A percentile compares a stretch with the other conserved stretches of the same genome.
phyloP scores from a whole-genome alignment of 2,888 invertebrate genomes.

The Scrobipalpa costella region DNA sequence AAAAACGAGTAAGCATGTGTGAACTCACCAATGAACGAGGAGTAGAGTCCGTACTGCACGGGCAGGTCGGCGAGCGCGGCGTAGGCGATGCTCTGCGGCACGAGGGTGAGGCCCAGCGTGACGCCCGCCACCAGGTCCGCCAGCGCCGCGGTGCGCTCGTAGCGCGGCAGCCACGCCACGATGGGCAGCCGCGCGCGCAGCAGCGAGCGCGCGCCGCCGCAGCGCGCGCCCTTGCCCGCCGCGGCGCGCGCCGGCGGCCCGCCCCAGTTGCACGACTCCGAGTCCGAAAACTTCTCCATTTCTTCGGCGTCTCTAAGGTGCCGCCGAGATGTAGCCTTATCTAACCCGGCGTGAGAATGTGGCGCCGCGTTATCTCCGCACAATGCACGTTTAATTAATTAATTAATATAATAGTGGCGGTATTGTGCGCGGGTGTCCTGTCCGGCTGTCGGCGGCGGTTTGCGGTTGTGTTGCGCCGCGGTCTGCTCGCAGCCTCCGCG shows the following conservation, averaged over 20 bases:
- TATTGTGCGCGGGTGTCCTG: not conserved
- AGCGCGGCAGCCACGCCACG: conserved; percentile 85
- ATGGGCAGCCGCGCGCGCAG: conserved; percentile 70
- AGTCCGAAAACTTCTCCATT: not conserved
- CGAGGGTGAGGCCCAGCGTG: conserved; percentile 94
- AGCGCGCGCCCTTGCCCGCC: not conserved
- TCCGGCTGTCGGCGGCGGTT: not conserved
- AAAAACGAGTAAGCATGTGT: not conserved
- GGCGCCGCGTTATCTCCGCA: not conserved
- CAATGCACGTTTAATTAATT: conserved; percentile 5
- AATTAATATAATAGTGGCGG: not conserved
- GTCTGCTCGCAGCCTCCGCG: not conserved
- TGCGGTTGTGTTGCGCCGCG: not conserved
- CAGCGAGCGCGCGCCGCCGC: conserved; percentile 19
- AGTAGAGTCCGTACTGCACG: conserved; percentile 95
- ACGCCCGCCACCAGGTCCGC: conserved; percentile 94
- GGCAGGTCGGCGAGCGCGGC: conserved; percentile 91
- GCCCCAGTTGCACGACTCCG: not conserved
- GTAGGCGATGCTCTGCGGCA: conserved; percentile 96
- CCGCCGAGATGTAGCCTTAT: no score
- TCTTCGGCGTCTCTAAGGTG: no score
- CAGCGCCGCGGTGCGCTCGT: conserved; percentile 84
- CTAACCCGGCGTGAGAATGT: no score
- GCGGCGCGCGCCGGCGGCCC: not conserved
- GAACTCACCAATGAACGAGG: conserved; percentile 89